Percentiles rank a stretch among this genome's conserved stretches.
These are phyloP conservation scores for Hydrochoerus hydrochaeris DNA, from an alignment of 2,113 vertebrate species.

Conservation along the genomic window DNA sequence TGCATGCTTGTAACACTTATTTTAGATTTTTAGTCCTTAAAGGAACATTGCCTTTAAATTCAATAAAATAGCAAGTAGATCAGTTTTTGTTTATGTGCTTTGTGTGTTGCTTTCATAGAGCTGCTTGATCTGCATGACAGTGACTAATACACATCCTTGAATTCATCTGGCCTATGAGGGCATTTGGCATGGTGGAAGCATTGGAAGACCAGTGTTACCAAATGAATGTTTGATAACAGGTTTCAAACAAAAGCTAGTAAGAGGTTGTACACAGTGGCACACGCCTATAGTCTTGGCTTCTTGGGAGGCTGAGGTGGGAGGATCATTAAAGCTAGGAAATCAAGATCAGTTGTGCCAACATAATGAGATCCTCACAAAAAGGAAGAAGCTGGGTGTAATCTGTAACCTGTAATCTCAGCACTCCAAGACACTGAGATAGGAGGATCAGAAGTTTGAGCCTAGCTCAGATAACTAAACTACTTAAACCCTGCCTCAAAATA, in stretches of 20 bases:
- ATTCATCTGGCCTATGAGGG: background rate
- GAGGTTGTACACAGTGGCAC: background rate
- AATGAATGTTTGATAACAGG: background rate
- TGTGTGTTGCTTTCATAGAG: slow-evolving; percentile 72
- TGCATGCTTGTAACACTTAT: slow-evolving; percentile 32
- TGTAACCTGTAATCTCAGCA: background rate
- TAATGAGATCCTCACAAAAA: background rate
- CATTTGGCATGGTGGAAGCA: background rate
- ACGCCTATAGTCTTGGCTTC: background rate
- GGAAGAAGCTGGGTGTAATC: background rate
- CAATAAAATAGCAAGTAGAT: slow-evolving; percentile 73
- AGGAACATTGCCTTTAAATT: background rate
- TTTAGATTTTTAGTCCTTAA: slow-evolving; percentile 4
- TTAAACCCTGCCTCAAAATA: background rate
- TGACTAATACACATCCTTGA: slow-evolving; percentile 37
- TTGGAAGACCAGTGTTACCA: background rate
- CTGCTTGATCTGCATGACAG: slow-evolving; percentile 60
- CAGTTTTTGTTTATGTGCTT: slow-evolving; percentile 79
- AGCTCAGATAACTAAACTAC: background rate
- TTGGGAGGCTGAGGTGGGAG: background rate
- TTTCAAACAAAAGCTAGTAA: slow-evolving; percentile 26
- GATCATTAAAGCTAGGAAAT: background rate
- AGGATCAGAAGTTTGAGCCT: background rate
- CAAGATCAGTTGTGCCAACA: too few species aligned
- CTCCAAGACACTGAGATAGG: background rate